Evolutionary conservation across 2,113 vertebrate species (phyloP).

Genomic region (Ictidomys tridecemlineatus): DNA sequence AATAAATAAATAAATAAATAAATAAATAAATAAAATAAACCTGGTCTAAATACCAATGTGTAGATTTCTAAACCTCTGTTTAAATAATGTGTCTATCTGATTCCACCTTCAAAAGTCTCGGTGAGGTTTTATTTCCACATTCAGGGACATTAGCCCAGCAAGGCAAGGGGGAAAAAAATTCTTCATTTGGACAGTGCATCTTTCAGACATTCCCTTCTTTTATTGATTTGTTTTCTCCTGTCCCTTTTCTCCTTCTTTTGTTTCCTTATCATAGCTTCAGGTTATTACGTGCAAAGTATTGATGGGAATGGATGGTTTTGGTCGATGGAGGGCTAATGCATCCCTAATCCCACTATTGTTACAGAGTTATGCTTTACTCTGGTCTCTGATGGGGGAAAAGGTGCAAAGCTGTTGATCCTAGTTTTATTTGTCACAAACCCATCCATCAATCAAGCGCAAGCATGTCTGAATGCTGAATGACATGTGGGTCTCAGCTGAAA

Average conservation of each 20-base stretch:
- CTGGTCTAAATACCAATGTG: conserved; percentile 79
- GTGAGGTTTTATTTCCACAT: conserved; percentile 89
- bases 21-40: not conserved
- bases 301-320: conserved; percentile 95
- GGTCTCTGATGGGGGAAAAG: conserved; percentile 94
- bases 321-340: conserved; percentile 99
- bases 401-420: conserved; percentile 98
- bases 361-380: conserved; percentile 94
- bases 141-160: conserved; percentile 89
- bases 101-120: conserved; percentile 87
- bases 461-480: conserved; percentile 95
- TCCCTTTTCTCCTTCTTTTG: conserved; percentile 94
- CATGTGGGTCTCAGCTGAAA: conserved; percentile 98
- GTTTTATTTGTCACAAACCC: conserved; percentile 97
- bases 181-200: conserved; percentile 90
- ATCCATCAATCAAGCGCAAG: conserved; percentile 98
- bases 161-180: conserved; percentile 87
- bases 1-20: too few species aligned
- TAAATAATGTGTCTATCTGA: conserved; percentile 82
- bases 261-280: conserved; percentile 99
- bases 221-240: conserved; percentile 97
- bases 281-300: conserved; percentile 99
- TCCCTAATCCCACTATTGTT: conserved; percentile 99
- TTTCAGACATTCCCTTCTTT: conserved; percentile 90
- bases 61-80: conserved; percentile 84